These are phyloP conservation scores for Avahi laniger DNA, from an alignment of 2,797 vertebrate species.

Conservation along the genomic window DNA sequence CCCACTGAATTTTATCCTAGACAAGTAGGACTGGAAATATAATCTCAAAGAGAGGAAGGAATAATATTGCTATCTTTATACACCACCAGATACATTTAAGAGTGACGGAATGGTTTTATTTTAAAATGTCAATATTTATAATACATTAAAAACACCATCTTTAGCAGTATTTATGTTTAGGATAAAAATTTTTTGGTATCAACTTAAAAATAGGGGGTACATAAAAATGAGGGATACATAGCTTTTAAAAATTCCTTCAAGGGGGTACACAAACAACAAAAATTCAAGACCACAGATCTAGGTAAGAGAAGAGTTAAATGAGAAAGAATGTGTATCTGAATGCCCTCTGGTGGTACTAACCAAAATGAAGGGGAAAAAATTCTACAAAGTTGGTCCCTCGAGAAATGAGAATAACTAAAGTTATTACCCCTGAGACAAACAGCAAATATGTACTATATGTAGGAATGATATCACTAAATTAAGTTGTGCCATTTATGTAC, in stretches of 20 bases:
- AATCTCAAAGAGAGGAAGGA: background rate
- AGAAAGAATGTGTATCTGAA: background rate
- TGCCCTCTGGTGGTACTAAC: conserved; percentile 66
- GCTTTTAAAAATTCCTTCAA: background rate
- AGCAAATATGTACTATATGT: background rate
- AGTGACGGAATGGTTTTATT: background rate
- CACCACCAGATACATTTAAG: background rate
- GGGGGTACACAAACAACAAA: background rate
- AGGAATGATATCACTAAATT: background rate
- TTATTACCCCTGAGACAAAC: background rate
- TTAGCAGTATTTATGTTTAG: background rate
- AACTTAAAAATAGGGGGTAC: background rate
- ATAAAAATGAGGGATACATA: background rate
- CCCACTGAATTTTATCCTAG: background rate
- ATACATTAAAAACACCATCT: background rate
- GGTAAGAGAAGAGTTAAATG: background rate
- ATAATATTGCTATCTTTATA: background rate
- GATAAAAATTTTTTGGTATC: background rate
- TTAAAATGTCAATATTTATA: background rate
- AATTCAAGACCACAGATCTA: background rate
- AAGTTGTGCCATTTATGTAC: too few species aligned
- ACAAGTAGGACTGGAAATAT: background rate
- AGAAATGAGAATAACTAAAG: background rate
- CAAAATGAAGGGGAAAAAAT: background rate
- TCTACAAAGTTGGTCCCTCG: background rate